phyloP scores from a whole-genome alignment of 2,888 invertebrate genomes.

The Nomada fabriciana region DNA sequence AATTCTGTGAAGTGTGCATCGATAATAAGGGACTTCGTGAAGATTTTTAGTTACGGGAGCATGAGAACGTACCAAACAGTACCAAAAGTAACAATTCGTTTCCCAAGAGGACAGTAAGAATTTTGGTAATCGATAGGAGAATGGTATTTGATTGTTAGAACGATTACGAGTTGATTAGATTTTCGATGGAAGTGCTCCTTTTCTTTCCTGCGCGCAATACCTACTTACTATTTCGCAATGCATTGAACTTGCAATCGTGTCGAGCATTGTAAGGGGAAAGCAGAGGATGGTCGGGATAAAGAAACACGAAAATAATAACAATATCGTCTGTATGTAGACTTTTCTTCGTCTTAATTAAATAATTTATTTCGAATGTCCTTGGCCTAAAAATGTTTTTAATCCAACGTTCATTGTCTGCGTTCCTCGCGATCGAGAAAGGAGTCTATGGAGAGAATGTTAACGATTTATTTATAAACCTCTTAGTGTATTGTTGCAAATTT shows the following conservation, averaged over 20 bases:
- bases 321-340: not conserved
- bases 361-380: constrained; percentile 28
- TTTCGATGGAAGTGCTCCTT: constrained; percentile 30
- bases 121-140: constrained; percentile 29
- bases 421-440: constrained; percentile 40
- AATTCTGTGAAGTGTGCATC: constrained; percentile 33
- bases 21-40: constrained; percentile 18
- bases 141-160: constrained; percentile 16
- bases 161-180: constrained; percentile 6
- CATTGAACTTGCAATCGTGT: constrained; percentile 8
- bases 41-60: constrained; percentile 15
- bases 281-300: constrained; percentile 38
- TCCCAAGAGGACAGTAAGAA: constrained; percentile 1
- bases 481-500: constrained; percentile 30
- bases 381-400: constrained; percentile 47
- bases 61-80: constrained; percentile 39
- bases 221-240: constrained; percentile 36
- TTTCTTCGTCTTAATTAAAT: constrained; percentile 13
- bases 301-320: not conserved
- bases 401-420: constrained; percentile 40
- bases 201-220: constrained; percentile 36
- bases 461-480: constrained; percentile 47
- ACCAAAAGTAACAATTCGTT: constrained; percentile 40
- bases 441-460: constrained; percentile 13
- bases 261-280: constrained; percentile 58